Base-by-base conservation (phyloP, 2,888 invertebrate species). In the Hedya salicella region DNA sequence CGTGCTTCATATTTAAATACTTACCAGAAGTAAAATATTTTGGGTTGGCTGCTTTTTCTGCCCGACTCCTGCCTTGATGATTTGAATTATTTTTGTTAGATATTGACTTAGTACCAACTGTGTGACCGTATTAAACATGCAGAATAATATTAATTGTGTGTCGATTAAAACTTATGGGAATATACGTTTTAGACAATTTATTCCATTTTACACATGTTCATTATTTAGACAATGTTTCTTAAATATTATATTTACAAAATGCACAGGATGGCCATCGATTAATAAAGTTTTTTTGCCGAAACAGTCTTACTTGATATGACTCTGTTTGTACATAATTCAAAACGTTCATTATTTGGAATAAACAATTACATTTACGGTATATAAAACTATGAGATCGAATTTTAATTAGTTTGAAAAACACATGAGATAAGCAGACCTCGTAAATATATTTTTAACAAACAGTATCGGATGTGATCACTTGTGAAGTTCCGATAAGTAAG, bases 181-280 rank as follows among this genome's bases (percentile, higher is more conserved):
- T 40, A 53, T 87, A 86, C 86, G 75, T 90, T 91, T 91, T 88
- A 87, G 86, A 91, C 86, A 88, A 87, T 92, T 92, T 92, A 91
- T 90, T 91, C 87, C 80, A 89, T 91, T 91, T 88, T 91, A 92
- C 91, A 91, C 91, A 88, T 88, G 88, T 89, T 89, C 79, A 81
- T 87, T 87, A 87, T 84, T 85, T 82, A 88, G 86, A 90, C 84
- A 83, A 85, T 81, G 80, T 84, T 76, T 70, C 88, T 90, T 89
- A 88, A 42, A 73, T 72, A 73, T 77, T 82, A 90, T 92, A 91
- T 92, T 88, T 91, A 92, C 91, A 92, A 73, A 88, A 89, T 89
- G 86, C 89, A 89, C 88, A 87, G 76, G 77, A 79, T 79, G 87
- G 85, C 88, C 86, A 76, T 77, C 75, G 79, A 77, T 74, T 78